Conservation (phyloP, 2,888 invertebrate genomes). For the Periphyllus acericola region DNA sequence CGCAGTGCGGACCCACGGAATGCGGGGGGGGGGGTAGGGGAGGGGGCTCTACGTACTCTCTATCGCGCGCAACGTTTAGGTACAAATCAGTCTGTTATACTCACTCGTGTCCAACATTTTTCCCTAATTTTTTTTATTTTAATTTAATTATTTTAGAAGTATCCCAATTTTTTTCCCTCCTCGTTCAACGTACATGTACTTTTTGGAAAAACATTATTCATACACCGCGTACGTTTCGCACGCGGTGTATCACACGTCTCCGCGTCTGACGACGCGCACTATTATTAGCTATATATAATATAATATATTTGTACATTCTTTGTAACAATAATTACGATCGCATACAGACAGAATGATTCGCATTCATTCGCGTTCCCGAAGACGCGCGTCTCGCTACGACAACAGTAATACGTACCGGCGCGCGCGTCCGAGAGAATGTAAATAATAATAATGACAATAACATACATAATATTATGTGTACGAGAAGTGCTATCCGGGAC, state of each 20-base stretch:
- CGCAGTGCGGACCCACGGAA: neutral
- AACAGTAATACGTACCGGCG: neutral
- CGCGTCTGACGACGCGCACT: too few relatives aligned
- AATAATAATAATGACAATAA: too few relatives aligned
- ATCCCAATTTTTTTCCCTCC: neutral
- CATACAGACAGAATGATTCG: slow-evolving; percentile 48
- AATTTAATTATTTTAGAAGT: neutral
- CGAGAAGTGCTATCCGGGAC: too few relatives aligned
- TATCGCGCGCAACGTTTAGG: neutral
- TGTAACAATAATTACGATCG: neutral
- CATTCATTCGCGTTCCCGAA: neutral
- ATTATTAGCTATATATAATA: neutral
- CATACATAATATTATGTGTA: too few relatives aligned
- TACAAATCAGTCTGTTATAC: slow-evolving; percentile 15
- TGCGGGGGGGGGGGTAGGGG: neutral
- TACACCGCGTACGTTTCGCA: neutral
- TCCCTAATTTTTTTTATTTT: neutral
- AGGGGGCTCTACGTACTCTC: slow-evolving; percentile 2
- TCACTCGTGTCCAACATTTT: slow-evolving; percentile 13
- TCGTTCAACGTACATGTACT: neutral
- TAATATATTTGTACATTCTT: neutral
- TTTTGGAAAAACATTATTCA: neutral
- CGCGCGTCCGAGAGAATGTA: neutral
- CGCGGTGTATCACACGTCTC: too few relatives aligned
- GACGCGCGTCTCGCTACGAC: too few relatives aligned